Evolutionary conservation across 37 sponge, comb jelly and placozoan species (phyloP).

Genomic region (Halisarca cf. caerulea): DNA sequence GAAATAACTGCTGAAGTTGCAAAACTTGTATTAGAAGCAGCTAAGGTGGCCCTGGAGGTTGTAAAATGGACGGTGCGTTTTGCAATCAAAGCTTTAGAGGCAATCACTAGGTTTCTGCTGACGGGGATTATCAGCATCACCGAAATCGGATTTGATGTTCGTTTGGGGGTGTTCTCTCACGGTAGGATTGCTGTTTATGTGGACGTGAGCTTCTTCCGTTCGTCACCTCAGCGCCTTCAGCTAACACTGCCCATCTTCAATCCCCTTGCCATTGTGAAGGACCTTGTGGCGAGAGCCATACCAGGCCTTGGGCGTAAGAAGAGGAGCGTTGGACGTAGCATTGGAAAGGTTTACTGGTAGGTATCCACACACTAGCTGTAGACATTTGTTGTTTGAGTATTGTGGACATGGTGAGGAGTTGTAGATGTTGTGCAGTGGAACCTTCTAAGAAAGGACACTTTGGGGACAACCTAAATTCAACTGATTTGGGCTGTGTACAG

Average conservation of each 20-base stretch:
- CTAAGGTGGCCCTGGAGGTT: conserved; percentile 4
- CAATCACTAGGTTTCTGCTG: not conserved
- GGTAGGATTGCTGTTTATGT: not conserved
- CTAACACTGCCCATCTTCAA: not conserved
- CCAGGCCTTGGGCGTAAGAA: not conserved
- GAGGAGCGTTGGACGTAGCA: not conserved
- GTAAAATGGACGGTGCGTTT: not conserved
- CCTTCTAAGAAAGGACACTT: no score
- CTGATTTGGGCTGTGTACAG: no score
- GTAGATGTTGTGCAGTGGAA: no score
- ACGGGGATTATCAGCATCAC: not conserved
- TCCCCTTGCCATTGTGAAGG: not conserved
- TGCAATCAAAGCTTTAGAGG: not conserved
- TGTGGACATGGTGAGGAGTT: no score
- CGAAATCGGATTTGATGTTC: conserved; percentile 21
- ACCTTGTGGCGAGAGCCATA: not conserved
- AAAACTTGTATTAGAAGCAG: not conserved
- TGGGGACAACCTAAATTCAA: no score
- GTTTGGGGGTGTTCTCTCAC: not conserved
- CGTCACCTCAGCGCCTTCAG: not conserved
- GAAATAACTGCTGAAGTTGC: not conserved
- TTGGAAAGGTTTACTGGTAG: not conserved
- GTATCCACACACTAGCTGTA: no score
- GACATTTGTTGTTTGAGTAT: no score
- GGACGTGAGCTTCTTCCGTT: not conserved